Base-by-base conservation (phyloP, 2,888 invertebrate genomes). In the Cosmia trapezina region DNA sequence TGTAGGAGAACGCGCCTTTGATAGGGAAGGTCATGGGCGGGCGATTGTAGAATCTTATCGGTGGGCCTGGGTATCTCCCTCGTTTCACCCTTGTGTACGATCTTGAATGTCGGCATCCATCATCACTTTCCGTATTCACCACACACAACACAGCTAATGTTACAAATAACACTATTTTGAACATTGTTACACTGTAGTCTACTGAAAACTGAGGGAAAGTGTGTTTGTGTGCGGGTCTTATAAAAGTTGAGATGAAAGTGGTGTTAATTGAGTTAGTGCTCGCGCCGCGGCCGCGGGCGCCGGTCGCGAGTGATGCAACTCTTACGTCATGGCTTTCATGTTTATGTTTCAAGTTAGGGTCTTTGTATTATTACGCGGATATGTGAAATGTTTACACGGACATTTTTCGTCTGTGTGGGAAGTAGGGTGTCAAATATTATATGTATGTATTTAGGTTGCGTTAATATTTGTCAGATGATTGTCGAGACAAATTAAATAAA, bases 201-300 rank as follows among this genome's bases (percentile, higher is more conserved):
- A 60, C 89, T 91, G 90, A 90, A 91, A 91, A 95, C 94, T 94
- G 92, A 93, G 90, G 81, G 91, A 90, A 90, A 92, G 93, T 89
- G 22, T 59, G 88, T 83, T 86, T 76, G 86, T 78, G 72, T 62
- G 83, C 68, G 76, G 73, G 89, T 90, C 94, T 95, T 95, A 95
- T 96, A 95, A 93, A 90, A 91, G 90, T 86, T 89, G 89, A 86
- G 86, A 90, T 78, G 95, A 95, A 95, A 95, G 95, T 92, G 76
- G 91, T 91, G 56, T 87, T 88, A 95, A 95, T 95, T 92, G 83
- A 91, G 88, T 95, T 95, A 95, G 93, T 87, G 86, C 78, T 83
- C 76, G 83, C 81, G 83, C 81, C 71, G 81, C 76, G 85, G 75
- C 70, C 83, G 83, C 75, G 76, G 69, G 68, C 47, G 41, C 62